Conservation (phyloP, 2,113 vertebrate species). For the Oreochromis aureus region DNA sequence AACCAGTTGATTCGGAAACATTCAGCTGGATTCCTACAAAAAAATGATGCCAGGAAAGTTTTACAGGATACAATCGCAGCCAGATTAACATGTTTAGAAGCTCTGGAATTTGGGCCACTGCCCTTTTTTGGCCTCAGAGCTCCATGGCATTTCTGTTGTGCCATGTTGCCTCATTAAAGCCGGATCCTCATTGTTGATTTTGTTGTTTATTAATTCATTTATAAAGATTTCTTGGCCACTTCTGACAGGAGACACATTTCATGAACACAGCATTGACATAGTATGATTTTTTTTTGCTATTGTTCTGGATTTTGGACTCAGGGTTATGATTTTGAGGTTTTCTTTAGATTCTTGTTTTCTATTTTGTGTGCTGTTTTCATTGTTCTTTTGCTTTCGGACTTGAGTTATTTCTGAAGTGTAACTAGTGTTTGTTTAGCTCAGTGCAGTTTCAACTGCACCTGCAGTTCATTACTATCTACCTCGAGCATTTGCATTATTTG, state of each 20-base stretch:
- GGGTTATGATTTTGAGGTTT: fast-evolving
- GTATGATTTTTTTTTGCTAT: not conserved
- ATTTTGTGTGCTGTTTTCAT: not conserved
- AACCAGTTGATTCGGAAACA: not conserved
- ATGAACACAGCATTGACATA: not conserved
- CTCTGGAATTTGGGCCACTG: not conserved
- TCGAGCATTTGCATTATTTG: not conserved
- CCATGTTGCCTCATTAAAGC: not conserved
- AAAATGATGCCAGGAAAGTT: not conserved
- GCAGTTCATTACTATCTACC: not conserved
- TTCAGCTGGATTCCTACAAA: not conserved
- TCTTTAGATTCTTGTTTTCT: not conserved
- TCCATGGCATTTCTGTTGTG: not conserved
- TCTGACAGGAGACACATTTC: not conserved
- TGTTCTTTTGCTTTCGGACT: not conserved
- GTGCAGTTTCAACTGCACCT: not conserved
- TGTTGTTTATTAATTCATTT: not conserved
- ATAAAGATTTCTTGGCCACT: not conserved
- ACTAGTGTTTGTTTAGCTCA: not conserved
- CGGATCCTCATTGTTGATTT: not conserved
- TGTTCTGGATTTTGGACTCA: not conserved
- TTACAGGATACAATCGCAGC: not conserved
- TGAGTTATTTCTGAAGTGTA: not conserved
- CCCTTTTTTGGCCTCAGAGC: not conserved
- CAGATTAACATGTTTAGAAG: not conserved